These are phyloP conservation scores for Nerophis lumbriciformis DNA, from an alignment of 2,113 vertebrate genomes.

Conservation along the genomic window DNA sequence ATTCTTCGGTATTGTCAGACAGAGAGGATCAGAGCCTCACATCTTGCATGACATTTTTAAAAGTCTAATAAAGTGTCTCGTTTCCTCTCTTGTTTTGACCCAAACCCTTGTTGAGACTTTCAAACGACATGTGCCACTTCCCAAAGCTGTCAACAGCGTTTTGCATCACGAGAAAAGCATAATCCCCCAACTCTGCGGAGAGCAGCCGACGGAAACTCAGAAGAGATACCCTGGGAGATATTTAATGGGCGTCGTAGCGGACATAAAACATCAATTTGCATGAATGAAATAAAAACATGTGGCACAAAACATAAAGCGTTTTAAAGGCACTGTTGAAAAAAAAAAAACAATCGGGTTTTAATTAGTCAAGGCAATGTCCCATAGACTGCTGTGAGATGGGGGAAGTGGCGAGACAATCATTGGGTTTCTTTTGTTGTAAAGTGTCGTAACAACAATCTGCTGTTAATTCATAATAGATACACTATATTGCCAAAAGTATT, in stretches of 20 bases:
- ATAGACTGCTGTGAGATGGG: constrained; percentile 49
- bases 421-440: constrained; percentile 23
- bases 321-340: constrained; percentile 62
- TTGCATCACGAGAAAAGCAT: constrained; percentile 40
- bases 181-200: constrained; percentile 37
- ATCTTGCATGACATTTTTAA: constrained; percentile 20
- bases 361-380: constrained; percentile 65
- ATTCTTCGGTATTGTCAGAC: constrained; percentile 5
- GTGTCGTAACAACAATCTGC: constrained; percentile 2
- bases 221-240: constrained; percentile 44
- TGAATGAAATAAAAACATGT: constrained; percentile 47
- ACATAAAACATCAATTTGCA: constrained; percentile 64
- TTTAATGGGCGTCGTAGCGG: constrained; percentile 63
- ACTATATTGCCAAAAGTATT: no score
- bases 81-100: constrained; percentile 25
- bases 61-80: constrained; percentile 9
- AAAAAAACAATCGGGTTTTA: constrained; percentile 63
- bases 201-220: constrained; percentile 49
- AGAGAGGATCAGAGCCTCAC: constrained; percentile 5
- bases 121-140: constrained; percentile 35
- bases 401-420: constrained; percentile 30
- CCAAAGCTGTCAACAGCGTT: constrained; percentile 40
- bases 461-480: constrained; percentile 1
- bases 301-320: constrained; percentile 63
- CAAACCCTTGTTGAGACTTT: constrained; percentile 27